These are phyloP conservation scores for Percina caprodes DNA, from an alignment of 2,113 vertebrate genomes.

Conservation along the genomic window DNA sequence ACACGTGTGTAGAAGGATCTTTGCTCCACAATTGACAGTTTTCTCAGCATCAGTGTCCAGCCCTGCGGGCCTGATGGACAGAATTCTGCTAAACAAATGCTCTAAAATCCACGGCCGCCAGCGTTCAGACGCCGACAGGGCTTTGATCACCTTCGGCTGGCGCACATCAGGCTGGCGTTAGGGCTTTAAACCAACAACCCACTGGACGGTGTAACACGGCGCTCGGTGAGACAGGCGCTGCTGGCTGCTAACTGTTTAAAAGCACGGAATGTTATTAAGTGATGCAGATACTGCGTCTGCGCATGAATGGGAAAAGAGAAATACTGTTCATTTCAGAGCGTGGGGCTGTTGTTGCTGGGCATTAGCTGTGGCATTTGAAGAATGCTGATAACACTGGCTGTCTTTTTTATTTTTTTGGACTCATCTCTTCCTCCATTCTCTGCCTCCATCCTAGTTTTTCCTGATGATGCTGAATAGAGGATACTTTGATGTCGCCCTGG, in stretches of 20 bases:
- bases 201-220: conserved; percentile 63
- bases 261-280: conserved; percentile 95
- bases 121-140: conserved; percentile 85
- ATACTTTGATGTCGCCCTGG: conserved; percentile 2
- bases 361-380: conserved; percentile 92
- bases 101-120: conserved; percentile 86
- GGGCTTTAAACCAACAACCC: conserved; percentile 93
- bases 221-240: conserved; percentile 78
- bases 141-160: conserved; percentile 96
- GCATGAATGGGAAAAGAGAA: conserved; percentile 92
- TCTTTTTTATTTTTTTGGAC: conserved; percentile 53
- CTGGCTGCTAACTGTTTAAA: conserved; percentile 91
- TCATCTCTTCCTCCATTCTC: conserved; percentile 41
- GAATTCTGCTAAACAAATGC: conserved; percentile 90
- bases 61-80: conserved; percentile 82
- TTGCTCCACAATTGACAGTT: conserved; percentile 88
- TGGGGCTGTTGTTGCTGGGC: conserved; percentile 88
- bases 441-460: conserved; percentile 35
- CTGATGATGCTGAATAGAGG: neutral
- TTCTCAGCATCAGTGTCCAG: conserved; percentile 91
- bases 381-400: conserved; percentile 83
- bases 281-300: conserved; percentile 89
- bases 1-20: conserved; percentile 81
- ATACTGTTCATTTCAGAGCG: conserved; percentile 98
- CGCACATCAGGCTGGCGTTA: conserved; percentile 98